A percentile compares a stretch with the other conserved stretches of the same genome.
Evolutionary conservation across 2,888 invertebrate genomes (phyloP).

Genomic region (Monopis laevigella): DNA sequence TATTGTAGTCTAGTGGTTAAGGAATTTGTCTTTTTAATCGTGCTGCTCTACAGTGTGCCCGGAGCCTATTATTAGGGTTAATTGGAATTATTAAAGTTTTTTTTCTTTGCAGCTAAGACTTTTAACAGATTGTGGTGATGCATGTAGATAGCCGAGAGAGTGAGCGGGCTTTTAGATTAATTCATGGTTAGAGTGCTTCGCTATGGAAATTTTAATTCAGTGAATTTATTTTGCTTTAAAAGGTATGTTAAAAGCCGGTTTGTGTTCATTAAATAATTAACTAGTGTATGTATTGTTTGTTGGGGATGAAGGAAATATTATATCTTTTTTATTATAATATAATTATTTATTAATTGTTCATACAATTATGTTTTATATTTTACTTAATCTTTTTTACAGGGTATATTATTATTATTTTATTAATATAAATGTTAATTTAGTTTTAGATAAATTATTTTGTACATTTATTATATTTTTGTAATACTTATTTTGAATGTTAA

Average conservation of each 20-base stretch:
- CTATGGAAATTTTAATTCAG: constrained; percentile 51
- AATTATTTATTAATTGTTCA: no score
- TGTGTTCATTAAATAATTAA: neutral
- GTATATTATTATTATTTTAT: no score
- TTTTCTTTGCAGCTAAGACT: constrained; percentile 50
- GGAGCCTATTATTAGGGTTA: constrained; percentile 63
- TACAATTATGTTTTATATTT: no score
- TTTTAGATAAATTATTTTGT: no score
- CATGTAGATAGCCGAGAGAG: constrained; percentile 40
- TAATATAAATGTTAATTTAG: no score
- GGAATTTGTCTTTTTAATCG: constrained; percentile 67
- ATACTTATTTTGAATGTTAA: no score
- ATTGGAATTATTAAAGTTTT: constrained; percentile 64
- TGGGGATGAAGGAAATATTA: no score
- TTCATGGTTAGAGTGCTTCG: constrained; percentile 41
- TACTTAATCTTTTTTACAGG: no score
- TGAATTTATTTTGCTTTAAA: constrained; percentile 20
- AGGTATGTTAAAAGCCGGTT: neutral
- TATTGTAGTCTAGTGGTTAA: constrained; percentile 59
- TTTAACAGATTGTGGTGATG: constrained; percentile 52
- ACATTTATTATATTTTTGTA: no score
- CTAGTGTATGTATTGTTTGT: no score
- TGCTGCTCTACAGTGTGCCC: constrained; percentile 44
- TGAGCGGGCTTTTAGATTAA: constrained; percentile 50
- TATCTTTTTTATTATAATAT: no score